Conservation (phyloP, 1,140 invertebrate species). For the Oedothorax gibbosus region DNA sequence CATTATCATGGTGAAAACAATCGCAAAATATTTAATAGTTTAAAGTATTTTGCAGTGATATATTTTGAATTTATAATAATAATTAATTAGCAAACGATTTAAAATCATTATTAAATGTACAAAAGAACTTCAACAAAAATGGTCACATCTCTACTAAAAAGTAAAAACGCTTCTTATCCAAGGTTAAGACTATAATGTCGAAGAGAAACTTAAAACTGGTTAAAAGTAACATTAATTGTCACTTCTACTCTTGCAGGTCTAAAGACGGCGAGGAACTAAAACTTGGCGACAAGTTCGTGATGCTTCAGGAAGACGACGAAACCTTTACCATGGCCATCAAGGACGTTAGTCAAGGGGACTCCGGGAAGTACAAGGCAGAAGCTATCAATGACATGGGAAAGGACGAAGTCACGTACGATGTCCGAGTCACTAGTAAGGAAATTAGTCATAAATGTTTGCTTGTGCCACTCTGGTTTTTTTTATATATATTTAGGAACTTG, state of each 20-base stretch:
- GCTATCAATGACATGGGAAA: conserved; percentile 79
- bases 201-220: too few species aligned
- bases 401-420: conserved; percentile 31
- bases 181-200: too few species aligned
- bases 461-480: neutral
- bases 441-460: conserved; percentile 76
- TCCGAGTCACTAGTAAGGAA: conserved; percentile 73
- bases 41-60: too few species aligned
- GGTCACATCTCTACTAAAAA: too few species aligned
- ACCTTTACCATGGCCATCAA: conserved; percentile 84
- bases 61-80: too few species aligned
- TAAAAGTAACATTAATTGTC: too few species aligned
- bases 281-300: conserved; percentile 70
- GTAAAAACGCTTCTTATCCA: too few species aligned
- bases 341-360: conserved; percentile 83
- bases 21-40: too few species aligned
- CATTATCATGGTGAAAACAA: too few species aligned
- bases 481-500: neutral
- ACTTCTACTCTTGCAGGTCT: conserved; percentile 26
- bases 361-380: conserved; percentile 90
- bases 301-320: conserved; percentile 75
- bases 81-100: too few species aligned
- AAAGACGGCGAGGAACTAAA: conserved; percentile 60
- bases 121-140: too few species aligned
- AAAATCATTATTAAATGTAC: too few species aligned